Percentiles rank a stretch among this genome's conserved stretches.
Conservation (phyloP, 2,113 vertebrate species). For the Alectura lathami region DNA sequence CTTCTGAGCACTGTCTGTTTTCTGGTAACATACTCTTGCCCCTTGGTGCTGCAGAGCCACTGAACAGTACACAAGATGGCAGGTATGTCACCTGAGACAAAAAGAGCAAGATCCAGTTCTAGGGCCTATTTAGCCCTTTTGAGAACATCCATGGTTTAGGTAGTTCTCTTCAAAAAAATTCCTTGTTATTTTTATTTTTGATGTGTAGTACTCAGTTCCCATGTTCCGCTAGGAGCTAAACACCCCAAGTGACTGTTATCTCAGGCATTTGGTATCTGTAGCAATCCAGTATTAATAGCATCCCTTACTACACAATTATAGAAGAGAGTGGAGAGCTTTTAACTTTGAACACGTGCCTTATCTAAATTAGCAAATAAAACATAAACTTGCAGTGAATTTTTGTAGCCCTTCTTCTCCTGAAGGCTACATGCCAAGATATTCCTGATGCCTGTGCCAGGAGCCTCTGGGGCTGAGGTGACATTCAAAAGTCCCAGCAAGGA, state of each 20-base stretch:
- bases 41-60: not conserved
- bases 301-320: not conserved
- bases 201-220: not conserved
- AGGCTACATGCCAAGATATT: not conserved
- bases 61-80: not conserved
- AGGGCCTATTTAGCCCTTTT: not conserved
- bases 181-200: not conserved
- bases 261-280: not conserved
- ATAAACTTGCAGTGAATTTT: not conserved
- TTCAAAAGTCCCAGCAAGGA: rapidly evolving
- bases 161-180: not conserved
- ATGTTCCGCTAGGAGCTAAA: not conserved
- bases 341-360: not conserved
- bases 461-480: not conserved
- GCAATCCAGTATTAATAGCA: not conserved
- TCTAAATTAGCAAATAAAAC: not conserved
- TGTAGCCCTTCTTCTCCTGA: not conserved
- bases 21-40: not conserved
- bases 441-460: not conserved
- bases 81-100: not conserved
- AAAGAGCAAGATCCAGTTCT: not conserved
- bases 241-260: not conserved
- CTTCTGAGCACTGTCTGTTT: not conserved
- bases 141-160: not conserved
- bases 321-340: not conserved